Percentiles rank a stretch among this genome's conserved stretches.
Evolutionary conservation across 2,888 invertebrate species (phyloP).

Genomic region (Coleophora deauratella): DNA sequence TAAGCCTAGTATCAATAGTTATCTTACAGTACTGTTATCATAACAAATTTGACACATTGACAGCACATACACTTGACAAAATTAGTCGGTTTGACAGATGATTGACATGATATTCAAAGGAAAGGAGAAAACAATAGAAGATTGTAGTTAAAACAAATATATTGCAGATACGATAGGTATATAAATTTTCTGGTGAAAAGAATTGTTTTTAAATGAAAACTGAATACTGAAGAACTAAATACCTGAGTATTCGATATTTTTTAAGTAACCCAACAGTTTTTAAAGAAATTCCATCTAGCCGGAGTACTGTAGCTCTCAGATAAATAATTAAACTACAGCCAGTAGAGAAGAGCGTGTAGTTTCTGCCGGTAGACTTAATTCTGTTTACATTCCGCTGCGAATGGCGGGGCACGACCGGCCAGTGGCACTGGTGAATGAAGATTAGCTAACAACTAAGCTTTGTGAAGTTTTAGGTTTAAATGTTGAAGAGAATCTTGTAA

Average conservation of each 20-base stretch:
- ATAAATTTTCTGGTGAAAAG: no score
- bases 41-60: slow-evolving; percentile 44
- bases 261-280: no score
- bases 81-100: slow-evolving; percentile 44
- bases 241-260: no score
- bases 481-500: no score
- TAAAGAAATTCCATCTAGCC: no score
- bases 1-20: no score
- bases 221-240: no score
- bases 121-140: no score
- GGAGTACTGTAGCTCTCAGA: neutral
- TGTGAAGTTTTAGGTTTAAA: no score
- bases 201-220: no score
- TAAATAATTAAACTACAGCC: slow-evolving; percentile 28
- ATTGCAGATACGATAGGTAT: no score
- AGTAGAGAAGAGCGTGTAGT: slow-evolving; percentile 25
- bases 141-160: no score
- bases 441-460: slow-evolving; percentile 1
- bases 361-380: slow-evolving; percentile 36
- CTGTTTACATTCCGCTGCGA: slow-evolving; percentile 48
- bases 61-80: slow-evolving; percentile 39
- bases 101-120: slow-evolving; percentile 25
- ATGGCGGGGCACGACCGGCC: slow-evolving; percentile 25
- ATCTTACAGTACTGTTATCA: slow-evolving; percentile 23
- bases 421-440: slow-evolving; percentile 12